Base-by-base conservation (phyloP, 2,888 invertebrate genomes). In the Megastigmus dorsalis region DNA sequence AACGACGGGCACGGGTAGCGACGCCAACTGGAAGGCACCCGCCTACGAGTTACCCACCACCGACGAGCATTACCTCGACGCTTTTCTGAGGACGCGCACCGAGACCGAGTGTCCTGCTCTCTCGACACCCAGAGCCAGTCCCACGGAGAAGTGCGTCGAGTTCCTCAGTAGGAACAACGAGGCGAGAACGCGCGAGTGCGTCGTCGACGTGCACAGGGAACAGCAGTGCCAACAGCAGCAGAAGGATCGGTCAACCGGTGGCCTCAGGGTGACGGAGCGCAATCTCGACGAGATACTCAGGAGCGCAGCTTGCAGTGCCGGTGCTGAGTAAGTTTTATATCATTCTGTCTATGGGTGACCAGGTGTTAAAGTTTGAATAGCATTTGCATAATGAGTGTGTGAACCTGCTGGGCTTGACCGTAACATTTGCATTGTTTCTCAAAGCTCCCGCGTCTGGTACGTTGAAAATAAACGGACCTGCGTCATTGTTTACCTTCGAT, bases 101-200 rank as follows among this genome's bases (percentile, higher is more conserved):
- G 70, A 50, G 5, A 77, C 79, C 41, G 82, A 80, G 9, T 82
- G 84, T 33, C 81, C 83, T 26, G 81, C 83, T 2, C 69, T 88
- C 13, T 82, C 85, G n/a, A 78, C 83, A 18, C 80, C 84, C 3
- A 78, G 86, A 23, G 82, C 87, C 7, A 87, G 86, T 66, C 86
- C 88, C 6, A 86, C 87, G 67, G 88, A 88, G 75, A 87, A 88
- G 80, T 87, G 88, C 80, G 85, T 88, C 60, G 85, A 86, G 71
- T 88, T 83, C 66, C 76, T 88, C 20, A 85, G 83, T 57, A 75
- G 81, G 33, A 78, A 76, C n/a, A n/a, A n/a, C 50, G 78, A 77
- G 20, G 59, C 75, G 3, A 74, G 62, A 10, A 15, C 74, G 5
- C 74, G 54, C 28, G 65, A 67, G 15, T 79, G 81, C 36, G 60